A percentile compares a stretch with the other conserved stretches of the same genome.
These are phyloP conservation scores for Myopa testacea DNA, from an alignment of 2,888 invertebrate species.

Conservation along the genomic window DNA sequence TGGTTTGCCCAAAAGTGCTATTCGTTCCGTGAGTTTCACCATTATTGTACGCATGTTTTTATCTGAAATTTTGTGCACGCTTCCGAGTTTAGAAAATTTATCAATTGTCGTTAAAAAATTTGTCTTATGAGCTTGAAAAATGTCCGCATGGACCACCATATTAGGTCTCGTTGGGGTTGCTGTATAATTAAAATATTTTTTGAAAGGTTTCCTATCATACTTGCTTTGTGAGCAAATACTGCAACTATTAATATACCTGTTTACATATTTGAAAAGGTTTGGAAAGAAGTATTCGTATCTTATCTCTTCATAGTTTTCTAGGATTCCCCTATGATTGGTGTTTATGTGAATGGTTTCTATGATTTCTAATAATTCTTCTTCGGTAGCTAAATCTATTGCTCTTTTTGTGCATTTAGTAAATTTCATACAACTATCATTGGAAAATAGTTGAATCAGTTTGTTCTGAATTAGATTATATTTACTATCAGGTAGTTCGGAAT, in stretches of 20 bases:
- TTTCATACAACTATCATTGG: conserved; percentile 19
- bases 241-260: neutral
- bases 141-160: neutral
- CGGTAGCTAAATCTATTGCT: conserved; percentile 25
- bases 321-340: conserved; percentile 26
- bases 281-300: conserved; percentile 31
- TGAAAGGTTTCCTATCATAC: conserved; percentile 31
- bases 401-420: conserved; percentile 36
- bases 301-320: conserved; percentile 30
- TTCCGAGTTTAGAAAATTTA: conserved; percentile 20
- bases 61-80: conserved; percentile 22
- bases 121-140: conserved; percentile 12
- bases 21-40: conserved; percentile 33
- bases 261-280: conserved; percentile 24
- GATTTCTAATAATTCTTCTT: conserved; percentile 31
- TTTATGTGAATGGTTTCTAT: conserved; percentile 18
- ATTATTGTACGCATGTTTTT: conserved; percentile 28
- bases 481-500: conserved; percentile 8
- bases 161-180: conserved; percentile 22
- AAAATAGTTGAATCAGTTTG: conserved; percentile 30
- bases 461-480: conserved; percentile 36
- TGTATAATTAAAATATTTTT: conserved; percentile 37
- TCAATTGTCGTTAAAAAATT: conserved; percentile 9
- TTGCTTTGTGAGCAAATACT: conserved; percentile 1
- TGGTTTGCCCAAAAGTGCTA: conserved; percentile 37